phyloP scores from a whole-genome alignment of 2,797 vertebrate species.

The Cossypha dichroa region DNA sequence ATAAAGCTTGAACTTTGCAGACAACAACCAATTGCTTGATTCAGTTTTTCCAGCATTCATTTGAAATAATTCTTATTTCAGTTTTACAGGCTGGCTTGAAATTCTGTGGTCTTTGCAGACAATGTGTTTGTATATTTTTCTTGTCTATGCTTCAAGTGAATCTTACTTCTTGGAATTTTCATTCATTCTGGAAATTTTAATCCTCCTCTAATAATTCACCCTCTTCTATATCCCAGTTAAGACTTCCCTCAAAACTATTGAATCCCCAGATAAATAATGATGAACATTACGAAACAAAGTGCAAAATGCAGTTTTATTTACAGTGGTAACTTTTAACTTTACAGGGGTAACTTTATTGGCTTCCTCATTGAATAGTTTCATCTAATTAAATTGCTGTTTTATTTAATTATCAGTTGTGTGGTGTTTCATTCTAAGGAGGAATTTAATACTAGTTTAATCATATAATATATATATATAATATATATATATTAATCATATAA shows the following conservation, averaged over 20 bases:
- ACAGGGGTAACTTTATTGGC: neutral
- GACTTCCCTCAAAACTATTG: neutral
- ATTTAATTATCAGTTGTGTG: neutral
- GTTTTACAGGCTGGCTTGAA: slow-evolving; percentile 13
- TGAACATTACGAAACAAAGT: neutral
- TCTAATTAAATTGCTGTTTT: neutral
- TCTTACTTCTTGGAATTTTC: slow-evolving; percentile 9
- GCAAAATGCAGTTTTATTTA: neutral
- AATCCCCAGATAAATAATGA: neutral
- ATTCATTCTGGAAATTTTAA: neutral
- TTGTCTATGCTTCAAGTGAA: neutral
- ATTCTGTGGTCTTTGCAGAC: neutral
- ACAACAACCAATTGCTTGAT: neutral
- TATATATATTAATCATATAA: too few relatives aligned
- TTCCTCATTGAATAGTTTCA: neutral
- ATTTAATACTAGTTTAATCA: neutral
- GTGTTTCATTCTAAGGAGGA: neutral
- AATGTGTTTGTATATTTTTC: neutral
- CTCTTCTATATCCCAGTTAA: neutral
- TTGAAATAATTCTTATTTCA: neutral
- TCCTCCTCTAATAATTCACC: neutral
- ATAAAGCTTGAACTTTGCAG: neutral
- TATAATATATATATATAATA: neutral
- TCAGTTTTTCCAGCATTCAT: slow-evolving; percentile 10
- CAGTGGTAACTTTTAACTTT: neutral